Evolutionary conservation across 2,113 vertebrate genomes (phyloP).

Genomic region (Chascanopsetta lugubris): DNA sequence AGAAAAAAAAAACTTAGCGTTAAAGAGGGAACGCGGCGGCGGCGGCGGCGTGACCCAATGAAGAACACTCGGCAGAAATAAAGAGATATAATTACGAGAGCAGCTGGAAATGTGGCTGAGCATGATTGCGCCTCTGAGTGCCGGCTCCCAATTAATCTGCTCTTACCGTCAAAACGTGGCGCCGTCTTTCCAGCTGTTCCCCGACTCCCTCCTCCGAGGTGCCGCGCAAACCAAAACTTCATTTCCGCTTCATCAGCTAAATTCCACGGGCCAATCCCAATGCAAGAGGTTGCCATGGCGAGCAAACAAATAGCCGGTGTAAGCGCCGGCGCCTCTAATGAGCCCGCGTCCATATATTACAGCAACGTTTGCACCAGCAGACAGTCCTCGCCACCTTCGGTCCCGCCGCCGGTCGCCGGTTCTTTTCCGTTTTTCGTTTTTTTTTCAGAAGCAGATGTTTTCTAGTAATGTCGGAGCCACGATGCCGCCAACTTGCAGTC

Average conservation of each 20-base stretch:
- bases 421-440: too few species aligned
- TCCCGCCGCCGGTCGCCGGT: slow-evolving; percentile 32
- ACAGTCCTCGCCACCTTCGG: slow-evolving; percentile 52
- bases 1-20: too few species aligned
- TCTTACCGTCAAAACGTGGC: slow-evolving; percentile 28
- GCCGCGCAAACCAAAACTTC: slow-evolving; percentile 28
- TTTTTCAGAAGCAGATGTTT: slow-evolving; percentile 76
- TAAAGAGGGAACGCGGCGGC: too few species aligned
- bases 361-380: slow-evolving; percentile 66
- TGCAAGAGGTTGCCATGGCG: slow-evolving; percentile 61
- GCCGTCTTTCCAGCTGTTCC: slow-evolving; percentile 44
- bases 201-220: slow-evolving; percentile 49
- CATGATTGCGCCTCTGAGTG: slow-evolving; percentile 21
- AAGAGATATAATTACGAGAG: slow-evolving; percentile 39
- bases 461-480: slow-evolving; percentile 68
- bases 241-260: slow-evolving; percentile 67
- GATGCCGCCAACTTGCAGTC: slow-evolving; percentile 48
- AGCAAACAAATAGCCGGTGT: slow-evolving; percentile 51
- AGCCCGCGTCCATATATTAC: slow-evolving; percentile 58
- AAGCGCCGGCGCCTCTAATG: slow-evolving; percentile 47
- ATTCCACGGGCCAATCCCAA: slow-evolving; percentile 49
- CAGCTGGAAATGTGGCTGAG: slow-evolving; percentile 35
- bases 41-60: too few species aligned
- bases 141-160: slow-evolving; percentile 42
- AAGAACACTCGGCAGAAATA: slow-evolving; percentile 22